These are phyloP conservation scores for Cataglyphis cursor DNA, from an alignment of 2,888 invertebrate species.

Conservation along the genomic window DNA sequence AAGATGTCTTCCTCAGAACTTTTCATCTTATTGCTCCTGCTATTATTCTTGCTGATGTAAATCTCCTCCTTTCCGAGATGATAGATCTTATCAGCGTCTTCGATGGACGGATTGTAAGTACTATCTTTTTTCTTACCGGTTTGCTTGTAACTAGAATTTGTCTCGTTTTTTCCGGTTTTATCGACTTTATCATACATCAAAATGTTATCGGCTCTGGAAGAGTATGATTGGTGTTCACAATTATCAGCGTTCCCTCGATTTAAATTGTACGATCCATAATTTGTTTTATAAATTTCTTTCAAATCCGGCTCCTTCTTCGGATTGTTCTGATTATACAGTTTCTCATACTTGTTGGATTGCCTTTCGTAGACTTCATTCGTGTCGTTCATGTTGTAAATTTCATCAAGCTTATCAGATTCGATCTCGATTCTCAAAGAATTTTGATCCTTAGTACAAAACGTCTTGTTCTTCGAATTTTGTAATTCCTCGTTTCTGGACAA, in stretches of 20 bases:
- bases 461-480: slow-evolving; percentile 64
- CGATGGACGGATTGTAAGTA: slow-evolving; percentile 79
- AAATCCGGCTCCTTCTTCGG: slow-evolving; percentile 13
- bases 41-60: slow-evolving; percentile 32
- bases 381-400: slow-evolving; percentile 52
- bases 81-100: slow-evolving; percentile 83
- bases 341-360: slow-evolving; percentile 75
- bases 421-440: slow-evolving; percentile 32
- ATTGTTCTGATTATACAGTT: slow-evolving; percentile 39
- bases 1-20: slow-evolving; percentile 61
- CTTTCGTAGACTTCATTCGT: slow-evolving; percentile 62
- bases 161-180: slow-evolving; percentile 60
- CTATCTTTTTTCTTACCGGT: slow-evolving; percentile 65
- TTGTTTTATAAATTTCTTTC: slow-evolving; percentile 70
- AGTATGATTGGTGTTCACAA: slow-evolving; percentile 41
- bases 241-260: slow-evolving; percentile 24
- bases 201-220: slow-evolving; percentile 7
- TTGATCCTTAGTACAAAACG: slow-evolving; percentile 38
- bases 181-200: slow-evolving; percentile 69
- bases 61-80: slow-evolving; percentile 77
- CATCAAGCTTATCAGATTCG: slow-evolving; percentile 45
- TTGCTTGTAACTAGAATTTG: slow-evolving; percentile 60
- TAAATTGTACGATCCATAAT: slow-evolving; percentile 69
- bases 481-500: slow-evolving; percentile 58
- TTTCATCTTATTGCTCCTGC: slow-evolving; percentile 47